Base-by-base conservation (phyloP, 2,113 vertebrate genomes). In the Callaeas wilsoni region DNA sequence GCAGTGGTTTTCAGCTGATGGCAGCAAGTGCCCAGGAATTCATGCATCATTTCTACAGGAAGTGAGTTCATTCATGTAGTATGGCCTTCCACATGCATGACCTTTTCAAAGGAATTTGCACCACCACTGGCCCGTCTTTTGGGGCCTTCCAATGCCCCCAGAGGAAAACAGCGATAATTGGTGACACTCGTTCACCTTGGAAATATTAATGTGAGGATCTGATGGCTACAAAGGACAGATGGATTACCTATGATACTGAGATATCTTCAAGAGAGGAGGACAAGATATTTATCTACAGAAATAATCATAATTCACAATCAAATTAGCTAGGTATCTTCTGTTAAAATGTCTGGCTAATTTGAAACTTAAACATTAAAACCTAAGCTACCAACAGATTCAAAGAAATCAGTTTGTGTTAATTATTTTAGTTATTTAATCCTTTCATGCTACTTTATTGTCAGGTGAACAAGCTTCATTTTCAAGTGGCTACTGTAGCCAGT, bases 31-130 rank as follows among this genome's bases (percentile, higher is more conserved):
- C 9, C 60, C 39, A 63, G 12, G 7, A 89, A 74, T 30, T 32
- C 33, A n/a, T 2, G 7, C 27, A 59, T 22, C 26, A 44, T 41
- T 87, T 56, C 59, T 84, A 22, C 25, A 41, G 17, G 39, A 35
- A 78, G 17, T 4, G 8, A 56, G 32, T 46, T 44, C 37, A 53
- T 3, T 30, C n/a, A 57, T 41, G 44, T 0, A 3, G 10, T 20
- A 53, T 15, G 1, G 1, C 60, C 52, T 70, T 91, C n/a, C n/a
- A 74, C 20, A 18, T 0, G 0, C 18, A 9, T 1, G 1, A 47
- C 18, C 26, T 59, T 82, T 67, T 7, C 74, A 55, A 79, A 91
- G 42, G 55, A 63, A 75, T 32, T 21, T 67, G 37, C 68, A 65
- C 14, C 22, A 65, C 8, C 32, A 22, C 46, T 13, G 65, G 25